Conservation (phyloP, 2,113 vertebrate genomes). For the Caretta caretta region DNA sequence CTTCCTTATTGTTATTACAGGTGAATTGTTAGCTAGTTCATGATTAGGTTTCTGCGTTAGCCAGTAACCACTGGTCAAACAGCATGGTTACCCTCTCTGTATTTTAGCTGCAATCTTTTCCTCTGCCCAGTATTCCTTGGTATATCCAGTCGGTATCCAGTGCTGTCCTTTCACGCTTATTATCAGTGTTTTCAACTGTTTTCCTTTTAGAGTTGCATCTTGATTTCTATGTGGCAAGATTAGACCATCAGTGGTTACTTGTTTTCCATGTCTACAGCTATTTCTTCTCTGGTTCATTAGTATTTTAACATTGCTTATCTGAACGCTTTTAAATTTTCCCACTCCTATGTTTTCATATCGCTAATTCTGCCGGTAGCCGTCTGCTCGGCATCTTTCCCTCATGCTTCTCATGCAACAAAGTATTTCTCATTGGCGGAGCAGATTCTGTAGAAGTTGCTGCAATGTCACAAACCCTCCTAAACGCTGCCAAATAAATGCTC, state of each 20-base stretch:
- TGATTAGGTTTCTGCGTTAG: not conserved
- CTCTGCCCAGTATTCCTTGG: not conserved
- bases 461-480: not conserved
- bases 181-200: not conserved
- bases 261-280: fast-evolving
- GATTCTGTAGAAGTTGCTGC: not conserved
- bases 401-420: not conserved
- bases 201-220: not conserved
- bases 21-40: not conserved
- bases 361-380: not conserved
- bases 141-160: not conserved
- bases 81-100: not conserved
- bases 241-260: not conserved
- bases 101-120: not conserved
- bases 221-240: not conserved
- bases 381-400: fast-evolving
- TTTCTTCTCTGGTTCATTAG: not conserved
- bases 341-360: not conserved
- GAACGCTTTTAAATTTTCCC: not conserved
- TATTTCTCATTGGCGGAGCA: not conserved
- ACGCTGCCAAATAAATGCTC: not conserved
- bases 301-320: not conserved
- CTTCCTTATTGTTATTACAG: not conserved
- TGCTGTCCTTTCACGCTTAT: not conserved
- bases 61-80: not conserved